A percentile compares a stretch with the other conserved stretches of the same genome.
Conservation (phyloP, 2,797 vertebrate species). For the Eospalax fontanierii region DNA sequence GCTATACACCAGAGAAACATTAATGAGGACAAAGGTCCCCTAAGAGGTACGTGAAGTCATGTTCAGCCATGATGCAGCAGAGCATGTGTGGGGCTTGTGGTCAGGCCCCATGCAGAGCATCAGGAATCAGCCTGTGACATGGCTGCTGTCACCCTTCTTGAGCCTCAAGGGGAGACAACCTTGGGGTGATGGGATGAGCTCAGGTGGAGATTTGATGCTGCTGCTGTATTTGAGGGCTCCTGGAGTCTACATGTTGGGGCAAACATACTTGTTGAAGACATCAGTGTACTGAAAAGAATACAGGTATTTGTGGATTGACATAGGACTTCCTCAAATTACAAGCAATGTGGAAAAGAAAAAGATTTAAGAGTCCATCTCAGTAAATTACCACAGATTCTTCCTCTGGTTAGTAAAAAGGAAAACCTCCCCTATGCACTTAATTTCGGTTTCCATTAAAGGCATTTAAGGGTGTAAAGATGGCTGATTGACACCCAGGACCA, state of each 20-base stretch:
- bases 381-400: neutral
- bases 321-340: neutral
- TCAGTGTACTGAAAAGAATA: neutral
- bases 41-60: neutral
- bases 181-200: neutral
- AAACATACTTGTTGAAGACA: neutral
- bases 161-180: neutral
- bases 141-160: neutral
- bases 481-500: rapidly evolving
- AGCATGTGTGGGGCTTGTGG: rapidly evolving
- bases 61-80: rapidly evolving
- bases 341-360: neutral
- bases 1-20: rapidly evolving
- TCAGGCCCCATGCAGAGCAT: neutral
- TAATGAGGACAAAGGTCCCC: rapidly evolving
- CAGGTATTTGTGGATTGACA: neutral
- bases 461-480: neutral
- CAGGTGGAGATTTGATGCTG: neutral
- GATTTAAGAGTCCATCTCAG: neutral
- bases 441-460: neutral
- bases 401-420: neutral
- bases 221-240: neutral
- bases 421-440: rapidly evolving
- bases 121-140: rapidly evolving
- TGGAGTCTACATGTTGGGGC: too few relatives aligned